Evolutionary conservation across 1,140 invertebrate species (phyloP).

Genomic region (Sminthurinus signatus): DNA sequence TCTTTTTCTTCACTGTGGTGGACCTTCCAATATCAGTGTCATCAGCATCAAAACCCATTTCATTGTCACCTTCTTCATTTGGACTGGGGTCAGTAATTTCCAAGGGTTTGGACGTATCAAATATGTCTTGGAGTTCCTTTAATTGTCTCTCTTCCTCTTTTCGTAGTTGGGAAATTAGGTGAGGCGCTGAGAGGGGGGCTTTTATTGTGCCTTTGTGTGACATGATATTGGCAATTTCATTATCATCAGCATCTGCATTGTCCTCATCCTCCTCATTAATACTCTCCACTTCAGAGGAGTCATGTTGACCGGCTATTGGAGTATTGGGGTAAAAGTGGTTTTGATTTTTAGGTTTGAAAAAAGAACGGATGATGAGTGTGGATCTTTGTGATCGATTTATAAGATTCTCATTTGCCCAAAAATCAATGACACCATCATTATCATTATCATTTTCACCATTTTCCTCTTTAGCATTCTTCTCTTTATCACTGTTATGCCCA

Average conservation of each 20-base stretch:
- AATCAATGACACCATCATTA: neutral
- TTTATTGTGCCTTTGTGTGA: too few species aligned
- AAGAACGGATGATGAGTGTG: constrained; percentile 7
- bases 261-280: constrained; percentile 13
- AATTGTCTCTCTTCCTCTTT: neutral
- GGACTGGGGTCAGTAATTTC: neutral
- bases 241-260: neutral
- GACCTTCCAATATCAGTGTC: too few species aligned
- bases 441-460: neutral
- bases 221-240: constrained; percentile 8
- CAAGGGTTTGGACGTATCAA: too few species aligned
- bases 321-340: neutral
- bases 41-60: neutral
- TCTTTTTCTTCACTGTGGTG: too few species aligned
- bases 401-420: neutral
- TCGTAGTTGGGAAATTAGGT: neutral
- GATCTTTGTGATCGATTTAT: constrained; percentile 3
- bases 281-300: constrained; percentile 6
- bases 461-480: neutral
- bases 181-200: too few species aligned
- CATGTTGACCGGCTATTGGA: neutral
- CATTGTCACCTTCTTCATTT: neutral
- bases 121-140: neutral
- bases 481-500: too few species aligned
- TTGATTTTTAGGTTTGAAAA: neutral